These are phyloP conservation scores for Chlamydotis undulata DNA, from an alignment of 2,113 vertebrate species.

Conservation along the genomic window DNA sequence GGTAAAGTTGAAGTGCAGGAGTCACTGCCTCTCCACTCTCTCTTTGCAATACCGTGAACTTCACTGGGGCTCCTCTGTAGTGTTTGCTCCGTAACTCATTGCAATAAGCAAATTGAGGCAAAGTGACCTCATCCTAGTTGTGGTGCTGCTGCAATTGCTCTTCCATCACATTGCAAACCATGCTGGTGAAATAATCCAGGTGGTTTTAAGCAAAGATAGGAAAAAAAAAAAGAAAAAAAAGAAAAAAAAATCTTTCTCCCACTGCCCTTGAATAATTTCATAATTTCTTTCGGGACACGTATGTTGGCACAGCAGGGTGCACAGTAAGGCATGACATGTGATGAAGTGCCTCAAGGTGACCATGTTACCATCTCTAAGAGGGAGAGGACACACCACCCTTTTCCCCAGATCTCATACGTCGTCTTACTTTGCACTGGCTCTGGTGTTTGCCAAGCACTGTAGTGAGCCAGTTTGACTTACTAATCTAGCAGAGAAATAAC, in stretches of 20 bases:
- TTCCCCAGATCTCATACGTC: background rate
- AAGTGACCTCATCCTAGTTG: background rate
- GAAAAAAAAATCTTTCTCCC: background rate
- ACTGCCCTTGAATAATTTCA: background rate
- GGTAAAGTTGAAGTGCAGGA: background rate
- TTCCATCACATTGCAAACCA: background rate
- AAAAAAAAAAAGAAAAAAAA: background rate
- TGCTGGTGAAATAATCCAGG: background rate
- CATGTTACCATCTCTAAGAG: background rate
- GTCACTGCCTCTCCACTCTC: background rate
- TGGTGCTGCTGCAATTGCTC: background rate
- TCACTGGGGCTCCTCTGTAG: background rate
- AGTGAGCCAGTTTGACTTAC: background rate
- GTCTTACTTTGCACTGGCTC: background rate
- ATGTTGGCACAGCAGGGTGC: background rate
- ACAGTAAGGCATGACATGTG: background rate
- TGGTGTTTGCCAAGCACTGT: background rate
- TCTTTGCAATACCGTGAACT: background rate
- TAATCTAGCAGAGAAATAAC: background rate
- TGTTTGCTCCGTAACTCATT: background rate
- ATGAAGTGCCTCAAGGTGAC: background rate
- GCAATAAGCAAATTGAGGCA: background rate
- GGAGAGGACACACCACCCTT: background rate
- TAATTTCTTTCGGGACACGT: background rate
- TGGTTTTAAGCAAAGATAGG: background rate